These are phyloP conservation scores for Agrochola lychnidis DNA, from an alignment of 2,888 invertebrate species.

Conservation along the genomic window DNA sequence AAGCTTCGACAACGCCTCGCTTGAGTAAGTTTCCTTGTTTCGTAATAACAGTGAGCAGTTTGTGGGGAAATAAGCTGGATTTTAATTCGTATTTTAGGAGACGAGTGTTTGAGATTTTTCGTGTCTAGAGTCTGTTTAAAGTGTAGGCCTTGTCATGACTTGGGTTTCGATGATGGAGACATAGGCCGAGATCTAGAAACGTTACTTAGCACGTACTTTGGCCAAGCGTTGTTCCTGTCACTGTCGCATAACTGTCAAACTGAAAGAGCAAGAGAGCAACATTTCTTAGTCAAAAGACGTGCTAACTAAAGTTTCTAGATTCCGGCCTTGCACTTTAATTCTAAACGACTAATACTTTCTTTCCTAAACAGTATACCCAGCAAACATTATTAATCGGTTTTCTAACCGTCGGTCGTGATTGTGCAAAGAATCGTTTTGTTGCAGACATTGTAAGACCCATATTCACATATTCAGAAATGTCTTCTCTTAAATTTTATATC, in stretches of 20 bases:
- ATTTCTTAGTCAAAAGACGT: no score
- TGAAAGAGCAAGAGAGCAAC: neutral
- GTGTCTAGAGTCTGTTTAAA: neutral
- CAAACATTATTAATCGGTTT: neutral
- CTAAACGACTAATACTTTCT: neutral
- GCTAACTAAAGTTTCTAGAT: neutral
- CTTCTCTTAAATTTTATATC: no score
- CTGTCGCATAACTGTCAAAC: neutral
- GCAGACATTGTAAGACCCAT: neutral
- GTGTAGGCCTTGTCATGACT: neutral
- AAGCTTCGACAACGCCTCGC: slow-evolving; percentile 41
- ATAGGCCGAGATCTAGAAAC: neutral
- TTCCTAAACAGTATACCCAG: neutral
- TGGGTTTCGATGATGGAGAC: neutral
- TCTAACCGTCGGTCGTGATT: neutral
- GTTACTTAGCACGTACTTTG: neutral
- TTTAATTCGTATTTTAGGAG: slow-evolving; percentile 19
- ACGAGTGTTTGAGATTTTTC: neutral
- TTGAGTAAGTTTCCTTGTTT: slow-evolving; percentile 74
- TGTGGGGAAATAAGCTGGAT: slow-evolving; percentile 18
- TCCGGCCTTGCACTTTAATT: neutral
- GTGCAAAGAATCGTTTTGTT: neutral
- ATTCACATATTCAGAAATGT: neutral
- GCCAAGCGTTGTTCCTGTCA: neutral
- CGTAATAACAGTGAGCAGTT: slow-evolving; percentile 65